A percentile compares a stretch with the other conserved stretches of the same genome.
phyloP scores from a whole-genome alignment of 2,888 invertebrate genomes.

The Drosophila testacea region DNA sequence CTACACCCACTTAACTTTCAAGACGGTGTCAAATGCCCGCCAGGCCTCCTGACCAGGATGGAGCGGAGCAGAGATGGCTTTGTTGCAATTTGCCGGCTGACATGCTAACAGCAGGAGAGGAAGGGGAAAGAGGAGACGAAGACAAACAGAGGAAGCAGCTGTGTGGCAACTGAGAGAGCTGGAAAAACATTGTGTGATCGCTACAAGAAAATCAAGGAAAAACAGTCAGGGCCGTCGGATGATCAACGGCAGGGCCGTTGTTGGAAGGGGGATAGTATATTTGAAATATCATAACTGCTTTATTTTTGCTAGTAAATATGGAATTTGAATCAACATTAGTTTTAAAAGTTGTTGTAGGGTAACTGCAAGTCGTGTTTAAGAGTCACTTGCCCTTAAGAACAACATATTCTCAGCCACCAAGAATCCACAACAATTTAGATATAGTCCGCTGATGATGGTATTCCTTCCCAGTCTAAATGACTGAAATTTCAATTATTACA shows the following conservation, averaged over 20 bases:
- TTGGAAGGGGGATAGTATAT: not conserved
- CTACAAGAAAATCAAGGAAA: not conserved
- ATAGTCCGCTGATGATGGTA: conserved; percentile 12
- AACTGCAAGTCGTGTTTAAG: not conserved
- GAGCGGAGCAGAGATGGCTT: conserved; percentile 51
- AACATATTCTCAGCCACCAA: not conserved
- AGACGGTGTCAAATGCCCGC: conserved; percentile 81
- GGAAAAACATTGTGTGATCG: not conserved
- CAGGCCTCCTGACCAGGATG: conserved; percentile 42
- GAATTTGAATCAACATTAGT: too few species aligned
- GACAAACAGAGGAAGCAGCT: conserved; percentile 13
- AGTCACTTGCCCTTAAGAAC: not conserved
- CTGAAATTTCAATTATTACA: conserved; percentile 9
- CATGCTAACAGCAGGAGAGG: conserved; percentile 25
- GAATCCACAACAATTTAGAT: conserved; percentile 26
- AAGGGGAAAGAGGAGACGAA: not conserved
- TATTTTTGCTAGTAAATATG: too few species aligned
- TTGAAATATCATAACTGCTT: too few species aligned
- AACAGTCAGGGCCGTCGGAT: too few species aligned
- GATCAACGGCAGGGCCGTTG: not conserved
- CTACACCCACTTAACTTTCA: conserved; percentile 77
- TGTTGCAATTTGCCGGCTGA: conserved; percentile 71
- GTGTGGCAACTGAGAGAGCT: conserved; percentile 5
- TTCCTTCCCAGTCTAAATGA: conserved; percentile 18
- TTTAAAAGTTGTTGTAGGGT: not conserved